A percentile compares a stretch with the other conserved stretches of the same genome.
phyloP scores from a whole-genome alignment of 2,113 vertebrate species.

The Chaetura pelagica region DNA sequence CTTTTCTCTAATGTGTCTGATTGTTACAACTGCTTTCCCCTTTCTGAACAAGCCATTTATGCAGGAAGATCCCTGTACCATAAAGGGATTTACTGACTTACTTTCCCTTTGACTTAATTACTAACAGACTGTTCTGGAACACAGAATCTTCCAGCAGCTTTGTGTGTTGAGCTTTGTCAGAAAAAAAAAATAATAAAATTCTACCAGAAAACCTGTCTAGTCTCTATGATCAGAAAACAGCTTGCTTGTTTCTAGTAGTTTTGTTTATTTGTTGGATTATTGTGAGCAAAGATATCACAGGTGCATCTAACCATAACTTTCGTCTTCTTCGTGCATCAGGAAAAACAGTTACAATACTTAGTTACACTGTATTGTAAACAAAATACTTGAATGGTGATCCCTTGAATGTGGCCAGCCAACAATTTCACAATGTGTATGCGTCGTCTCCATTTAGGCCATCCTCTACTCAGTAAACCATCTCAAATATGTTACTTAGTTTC shows the following conservation, averaged over 20 bases:
- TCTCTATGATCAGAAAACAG: neutral
- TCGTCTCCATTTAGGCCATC: neutral
- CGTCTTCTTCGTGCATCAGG: neutral
- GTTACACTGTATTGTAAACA: neutral
- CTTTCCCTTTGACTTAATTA: neutral
- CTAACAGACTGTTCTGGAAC: neutral
- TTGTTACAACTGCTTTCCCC: neutral
- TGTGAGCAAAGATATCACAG: neutral
- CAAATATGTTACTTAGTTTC: neutral
- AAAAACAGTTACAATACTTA: neutral
- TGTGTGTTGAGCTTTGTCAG: neutral
- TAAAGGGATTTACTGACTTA: neutral
- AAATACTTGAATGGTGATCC: neutral
- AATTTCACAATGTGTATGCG: neutral
- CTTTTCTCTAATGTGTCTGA: neutral
- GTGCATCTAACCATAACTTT: rapidly evolving
- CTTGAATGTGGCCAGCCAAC: neutral
- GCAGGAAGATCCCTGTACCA: neutral
- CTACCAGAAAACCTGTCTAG: neutral
- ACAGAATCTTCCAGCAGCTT: neutral
- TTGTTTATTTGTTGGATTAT: neutral
- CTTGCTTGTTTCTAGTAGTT: neutral
- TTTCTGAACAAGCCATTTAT: neutral
- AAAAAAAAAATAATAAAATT: neutral
- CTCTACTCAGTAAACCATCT: neutral